A percentile compares a stretch with the other conserved stretches of the same genome.
Conservation (phyloP, 1,140 invertebrate species). For the Pomacea maculata region DNA sequence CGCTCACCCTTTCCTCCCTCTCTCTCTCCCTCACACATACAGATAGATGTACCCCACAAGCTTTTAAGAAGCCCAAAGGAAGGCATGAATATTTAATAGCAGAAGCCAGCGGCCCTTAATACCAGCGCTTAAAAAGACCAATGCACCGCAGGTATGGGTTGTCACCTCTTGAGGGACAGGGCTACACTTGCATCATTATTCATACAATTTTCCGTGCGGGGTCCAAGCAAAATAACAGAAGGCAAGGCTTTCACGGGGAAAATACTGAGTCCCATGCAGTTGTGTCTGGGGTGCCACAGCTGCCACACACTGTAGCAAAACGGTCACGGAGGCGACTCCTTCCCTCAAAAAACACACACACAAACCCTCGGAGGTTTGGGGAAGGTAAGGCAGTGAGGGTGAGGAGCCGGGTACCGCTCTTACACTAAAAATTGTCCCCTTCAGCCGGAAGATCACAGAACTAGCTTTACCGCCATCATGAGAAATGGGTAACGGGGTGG, state of each 20-base stretch:
- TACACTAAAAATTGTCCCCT: too few relatives aligned
- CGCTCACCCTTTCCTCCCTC: not conserved
- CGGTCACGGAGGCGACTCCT: too few relatives aligned
- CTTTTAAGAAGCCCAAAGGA: not conserved
- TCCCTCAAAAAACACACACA: too few relatives aligned
- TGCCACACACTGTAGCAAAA: too few relatives aligned
- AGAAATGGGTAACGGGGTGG: too few relatives aligned
- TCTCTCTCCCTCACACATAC: not conserved
- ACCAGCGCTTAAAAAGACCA: not conserved
- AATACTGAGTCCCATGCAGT: too few relatives aligned
- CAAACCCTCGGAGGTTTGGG: too few relatives aligned
- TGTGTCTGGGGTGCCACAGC: too few relatives aligned
- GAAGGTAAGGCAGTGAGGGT: too few relatives aligned
- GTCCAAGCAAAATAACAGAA: not conserved
- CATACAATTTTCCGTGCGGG: not conserved
- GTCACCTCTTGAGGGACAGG: not conserved
- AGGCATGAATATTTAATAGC: not conserved
- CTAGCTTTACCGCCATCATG: too few relatives aligned
- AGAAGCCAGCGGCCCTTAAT: not conserved
- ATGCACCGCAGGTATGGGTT: not conserved
- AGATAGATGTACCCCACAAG: not conserved
- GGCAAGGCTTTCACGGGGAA: not conserved
- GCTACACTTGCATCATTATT: not conserved
- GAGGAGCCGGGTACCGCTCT: too few relatives aligned
- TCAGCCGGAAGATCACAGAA: too few relatives aligned